Evolutionary conservation across 2,888 invertebrate species (phyloP).

Genomic region (Drosophila ezoana): DNA sequence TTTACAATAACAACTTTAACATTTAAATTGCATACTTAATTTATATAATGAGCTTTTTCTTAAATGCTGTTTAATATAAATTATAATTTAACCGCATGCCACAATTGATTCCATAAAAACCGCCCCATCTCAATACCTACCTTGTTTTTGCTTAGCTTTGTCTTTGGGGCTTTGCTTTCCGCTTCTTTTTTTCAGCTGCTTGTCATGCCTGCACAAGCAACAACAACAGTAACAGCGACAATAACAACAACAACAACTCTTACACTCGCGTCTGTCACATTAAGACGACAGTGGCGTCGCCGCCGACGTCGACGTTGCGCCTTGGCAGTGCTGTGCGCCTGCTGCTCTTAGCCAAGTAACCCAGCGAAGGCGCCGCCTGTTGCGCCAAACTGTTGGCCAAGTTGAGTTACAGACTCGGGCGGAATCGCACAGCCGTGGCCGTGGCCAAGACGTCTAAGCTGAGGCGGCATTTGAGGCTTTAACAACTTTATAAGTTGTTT

Average conservation of each 20-base stretch:
- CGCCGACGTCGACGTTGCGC: constrained; percentile 7
- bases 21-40: too few species aligned
- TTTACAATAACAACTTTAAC: too few species aligned
- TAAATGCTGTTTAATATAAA: background rate
- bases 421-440: constrained; percentile 55
- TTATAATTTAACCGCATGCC: background rate
- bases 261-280: constrained; percentile 61
- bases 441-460: constrained; percentile 69
- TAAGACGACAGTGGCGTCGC: constrained; percentile 44
- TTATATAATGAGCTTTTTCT: background rate
- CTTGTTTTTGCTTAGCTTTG: constrained; percentile 13
- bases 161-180: constrained; percentile 3
- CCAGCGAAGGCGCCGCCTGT: constrained; percentile 71
- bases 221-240: constrained; percentile 1
- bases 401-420: constrained; percentile 20
- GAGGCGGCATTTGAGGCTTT: constrained; percentile 50
- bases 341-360: constrained; percentile 72
- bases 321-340: constrained; percentile 68
- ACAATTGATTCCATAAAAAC: background rate
- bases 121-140: constrained; percentile 1
- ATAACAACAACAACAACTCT: constrained; percentile 15
- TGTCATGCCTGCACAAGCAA: constrained; percentile 20
- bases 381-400: constrained; percentile 56
- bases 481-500: constrained; percentile 71
- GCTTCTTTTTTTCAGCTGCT: constrained; percentile 16